phyloP scores from a whole-genome alignment of 2,797 vertebrate genomes.

The Cuculus canorus region DNA sequence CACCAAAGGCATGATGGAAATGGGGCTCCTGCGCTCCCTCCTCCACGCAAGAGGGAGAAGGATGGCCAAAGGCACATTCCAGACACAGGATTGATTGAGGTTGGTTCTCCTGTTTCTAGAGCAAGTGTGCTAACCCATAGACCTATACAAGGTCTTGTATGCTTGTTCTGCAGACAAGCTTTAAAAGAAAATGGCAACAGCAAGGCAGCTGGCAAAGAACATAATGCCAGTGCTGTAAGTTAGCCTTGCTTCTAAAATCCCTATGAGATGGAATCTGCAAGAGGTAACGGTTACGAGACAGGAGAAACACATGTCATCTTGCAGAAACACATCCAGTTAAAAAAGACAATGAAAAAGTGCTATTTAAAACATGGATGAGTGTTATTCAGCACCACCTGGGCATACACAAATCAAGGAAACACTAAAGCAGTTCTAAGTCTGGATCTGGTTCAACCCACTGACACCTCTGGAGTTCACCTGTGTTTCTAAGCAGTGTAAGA shows the following conservation, averaged over 20 bases:
- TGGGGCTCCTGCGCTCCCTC: not conserved
- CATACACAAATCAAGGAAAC: not conserved
- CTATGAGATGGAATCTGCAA: not conserved
- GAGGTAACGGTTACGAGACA: not conserved
- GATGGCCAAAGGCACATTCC: not conserved
- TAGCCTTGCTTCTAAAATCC: not conserved
- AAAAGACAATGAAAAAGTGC: not conserved
- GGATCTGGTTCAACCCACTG: not conserved
- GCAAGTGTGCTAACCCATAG: not conserved
- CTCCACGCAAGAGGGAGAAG: accelerated
- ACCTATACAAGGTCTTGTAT: not conserved
- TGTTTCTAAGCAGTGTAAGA: not conserved
- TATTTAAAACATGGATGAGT: not conserved
- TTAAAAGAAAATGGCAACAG: not conserved
- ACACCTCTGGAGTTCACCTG: not conserved
- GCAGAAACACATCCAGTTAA: not conserved
- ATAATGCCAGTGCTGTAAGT: not conserved
- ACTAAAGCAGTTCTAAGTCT: not conserved
- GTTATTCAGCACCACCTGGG: not conserved
- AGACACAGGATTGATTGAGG: not conserved
- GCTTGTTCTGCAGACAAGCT: not conserved
- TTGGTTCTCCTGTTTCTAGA: not conserved
- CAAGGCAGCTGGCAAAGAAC: not conserved
- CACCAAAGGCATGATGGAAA: not conserved
- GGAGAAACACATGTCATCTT: not conserved